Conservation (phyloP, 2,113 vertebrate genomes). For the Grantiella picta region DNA sequence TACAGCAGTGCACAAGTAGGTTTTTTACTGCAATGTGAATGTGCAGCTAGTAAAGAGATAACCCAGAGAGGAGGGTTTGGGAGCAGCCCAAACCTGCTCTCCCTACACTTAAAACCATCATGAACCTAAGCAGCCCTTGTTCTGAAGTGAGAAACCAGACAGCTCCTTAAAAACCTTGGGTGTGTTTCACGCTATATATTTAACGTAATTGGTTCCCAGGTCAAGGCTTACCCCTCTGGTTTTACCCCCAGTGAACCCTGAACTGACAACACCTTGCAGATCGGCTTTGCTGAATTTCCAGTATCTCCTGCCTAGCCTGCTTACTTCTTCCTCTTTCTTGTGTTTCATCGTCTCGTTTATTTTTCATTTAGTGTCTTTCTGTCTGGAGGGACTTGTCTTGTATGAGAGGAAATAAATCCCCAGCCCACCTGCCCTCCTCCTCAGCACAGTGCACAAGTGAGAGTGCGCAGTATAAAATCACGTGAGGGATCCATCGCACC, state of each 20-base stretch:
- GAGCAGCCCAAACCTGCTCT: not conserved
- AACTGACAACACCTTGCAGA: not conserved
- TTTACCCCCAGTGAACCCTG: not conserved
- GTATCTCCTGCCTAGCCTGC: not conserved
- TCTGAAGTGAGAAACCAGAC: not conserved
- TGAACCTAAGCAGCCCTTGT: not conserved
- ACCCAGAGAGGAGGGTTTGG: not conserved
- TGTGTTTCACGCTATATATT: not conserved
- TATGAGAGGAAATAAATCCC: not conserved
- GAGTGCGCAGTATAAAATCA: not conserved
- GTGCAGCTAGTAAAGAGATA: not conserved
- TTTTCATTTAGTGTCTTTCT: not conserved
- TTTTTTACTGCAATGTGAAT: not conserved
- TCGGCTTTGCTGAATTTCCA: not conserved
- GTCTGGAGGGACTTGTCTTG: not conserved
- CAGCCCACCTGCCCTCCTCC: not conserved
- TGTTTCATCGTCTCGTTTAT: not conserved
- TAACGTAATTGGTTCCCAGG: not conserved
- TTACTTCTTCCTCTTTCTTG: not conserved
- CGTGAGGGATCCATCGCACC: not conserved
- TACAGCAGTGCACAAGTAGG: not conserved
- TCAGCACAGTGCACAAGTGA: not conserved
- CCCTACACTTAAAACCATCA: not conserved
- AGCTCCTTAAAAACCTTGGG: not conserved
- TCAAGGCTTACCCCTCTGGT: not conserved